A percentile compares a stretch with the other conserved stretches of the same genome.
Conservation (phyloP, 2,888 invertebrate species). For the Rhingia rostrata region DNA sequence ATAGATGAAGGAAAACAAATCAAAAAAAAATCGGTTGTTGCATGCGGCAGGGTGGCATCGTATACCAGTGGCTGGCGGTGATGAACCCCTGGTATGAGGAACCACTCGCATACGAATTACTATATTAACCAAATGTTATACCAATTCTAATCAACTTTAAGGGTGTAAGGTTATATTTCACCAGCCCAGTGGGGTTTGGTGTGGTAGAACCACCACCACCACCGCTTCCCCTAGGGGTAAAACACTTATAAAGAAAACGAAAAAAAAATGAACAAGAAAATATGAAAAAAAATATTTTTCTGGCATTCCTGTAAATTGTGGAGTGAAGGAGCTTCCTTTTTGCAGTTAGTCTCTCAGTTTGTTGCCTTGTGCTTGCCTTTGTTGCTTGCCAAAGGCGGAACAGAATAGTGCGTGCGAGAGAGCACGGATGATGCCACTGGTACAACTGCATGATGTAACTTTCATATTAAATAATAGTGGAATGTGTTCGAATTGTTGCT, state of each 20-base stretch:
- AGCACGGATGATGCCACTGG: neutral
- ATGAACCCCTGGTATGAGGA: conserved; percentile 56
- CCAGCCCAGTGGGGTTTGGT: conserved; percentile 7
- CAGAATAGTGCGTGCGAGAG: conserved; percentile 8
- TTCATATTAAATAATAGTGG: conserved; percentile 32
- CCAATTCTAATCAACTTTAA: conserved; percentile 79
- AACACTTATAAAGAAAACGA: conserved; percentile 37
- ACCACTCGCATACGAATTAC: conserved; percentile 80
- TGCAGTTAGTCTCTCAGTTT: conserved; percentile 2
- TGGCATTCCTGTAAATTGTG: conserved; percentile 45
- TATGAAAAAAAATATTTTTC: conserved; percentile 42
- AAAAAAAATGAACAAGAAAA: conserved; percentile 12
- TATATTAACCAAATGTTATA: conserved; percentile 80
- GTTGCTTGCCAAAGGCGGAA: conserved; percentile 43
- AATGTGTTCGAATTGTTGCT: conserved; percentile 44
- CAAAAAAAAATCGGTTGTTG: conserved; percentile 53
- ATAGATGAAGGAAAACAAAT: conserved; percentile 52
- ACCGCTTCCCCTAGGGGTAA: conserved; percentile 22
- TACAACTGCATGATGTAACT: conserved; percentile 2
- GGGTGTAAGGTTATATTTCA: conserved; percentile 71
- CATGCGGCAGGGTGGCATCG: conserved; percentile 45
- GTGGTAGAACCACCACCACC: conserved; percentile 30
- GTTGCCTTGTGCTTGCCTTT: conserved; percentile 9
- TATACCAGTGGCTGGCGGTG: conserved; percentile 17
- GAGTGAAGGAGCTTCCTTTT: conserved; percentile 17